phyloP scores from a whole-genome alignment of 2,888 invertebrate genomes.

The Epirrita christyi region DNA sequence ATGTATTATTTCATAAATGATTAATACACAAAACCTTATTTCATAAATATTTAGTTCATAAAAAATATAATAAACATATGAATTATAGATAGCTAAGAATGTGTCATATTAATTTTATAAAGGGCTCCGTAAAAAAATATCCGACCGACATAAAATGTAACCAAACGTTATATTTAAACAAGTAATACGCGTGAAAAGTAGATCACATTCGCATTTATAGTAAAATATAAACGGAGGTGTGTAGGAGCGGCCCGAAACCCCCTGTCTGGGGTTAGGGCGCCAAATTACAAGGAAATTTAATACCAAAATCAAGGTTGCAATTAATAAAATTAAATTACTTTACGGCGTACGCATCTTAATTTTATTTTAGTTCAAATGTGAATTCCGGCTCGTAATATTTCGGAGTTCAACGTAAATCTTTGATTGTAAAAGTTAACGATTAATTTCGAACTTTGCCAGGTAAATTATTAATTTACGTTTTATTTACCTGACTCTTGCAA shows the following conservation, averaged over 20 bases:
- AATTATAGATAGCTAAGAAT: constrained; percentile 16
- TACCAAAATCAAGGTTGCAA: constrained; percentile 31
- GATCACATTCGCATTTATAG: constrained; percentile 22
- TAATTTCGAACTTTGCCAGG: not conserved
- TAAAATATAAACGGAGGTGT: constrained; percentile 15
- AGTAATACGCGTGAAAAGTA: constrained; percentile 17
- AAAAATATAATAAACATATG: too few relatives aligned
- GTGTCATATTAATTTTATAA: constrained; percentile 13
- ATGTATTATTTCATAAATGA: too few relatives aligned
- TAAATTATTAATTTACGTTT: too few relatives aligned
- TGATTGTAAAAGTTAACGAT: constrained; percentile 11
- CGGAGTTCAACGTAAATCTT: constrained; percentile 7
- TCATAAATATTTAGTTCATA: too few relatives aligned
- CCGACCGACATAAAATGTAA: constrained; percentile 17
- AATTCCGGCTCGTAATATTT: constrained; percentile 3
- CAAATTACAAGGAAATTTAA: constrained; percentile 34
- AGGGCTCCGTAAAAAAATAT: constrained; percentile 8
- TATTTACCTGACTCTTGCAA: too few relatives aligned
- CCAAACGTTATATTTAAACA: constrained; percentile 36
- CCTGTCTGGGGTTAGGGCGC: constrained; percentile 18
- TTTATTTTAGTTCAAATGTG: constrained; percentile 22
- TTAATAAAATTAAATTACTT: constrained; percentile 28
- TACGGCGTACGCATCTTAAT: constrained; percentile 14
- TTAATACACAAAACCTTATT: too few relatives aligned
- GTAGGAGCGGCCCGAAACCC: constrained; percentile 19